Evolutionary conservation across 35 echinoderm and acorn worm genomes (phyloP).

Genomic region (Amphiura filiformis): DNA sequence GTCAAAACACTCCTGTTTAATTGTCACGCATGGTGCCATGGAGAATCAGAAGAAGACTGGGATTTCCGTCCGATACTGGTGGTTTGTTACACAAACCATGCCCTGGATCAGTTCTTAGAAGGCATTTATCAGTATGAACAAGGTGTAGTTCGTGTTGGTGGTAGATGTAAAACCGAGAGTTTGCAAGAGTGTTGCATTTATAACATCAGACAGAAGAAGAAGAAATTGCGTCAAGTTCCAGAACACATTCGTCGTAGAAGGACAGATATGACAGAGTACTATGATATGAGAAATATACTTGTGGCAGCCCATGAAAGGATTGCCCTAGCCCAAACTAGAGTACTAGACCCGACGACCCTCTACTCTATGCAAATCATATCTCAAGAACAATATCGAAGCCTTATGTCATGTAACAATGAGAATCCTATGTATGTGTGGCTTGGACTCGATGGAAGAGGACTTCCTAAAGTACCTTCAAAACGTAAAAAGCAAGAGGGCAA

Average conservation of each 20-base stretch:
- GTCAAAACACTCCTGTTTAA: constrained; percentile 64
- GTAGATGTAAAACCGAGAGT: constrained; percentile 68
- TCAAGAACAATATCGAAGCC: not conserved
- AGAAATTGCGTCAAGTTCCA: not conserved
- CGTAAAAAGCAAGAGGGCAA: not conserved
- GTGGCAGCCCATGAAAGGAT: not conserved
- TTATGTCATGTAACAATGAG: not conserved
- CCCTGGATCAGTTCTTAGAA: constrained; percentile 95
- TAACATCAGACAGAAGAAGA: not conserved
- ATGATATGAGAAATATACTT: not conserved
- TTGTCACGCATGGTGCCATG: not conserved
- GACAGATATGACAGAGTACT: not conserved
- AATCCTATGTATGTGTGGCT: not conserved
- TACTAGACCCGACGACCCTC: not conserved
- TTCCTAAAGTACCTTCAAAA: not conserved
- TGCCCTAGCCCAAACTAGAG: not conserved
- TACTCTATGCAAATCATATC: not conserved
- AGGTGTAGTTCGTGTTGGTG: constrained; percentile 78
- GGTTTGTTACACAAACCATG: constrained; percentile 93
- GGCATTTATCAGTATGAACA: constrained; percentile 53
- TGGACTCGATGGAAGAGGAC: not conserved
- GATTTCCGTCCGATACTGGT: constrained; percentile 64
- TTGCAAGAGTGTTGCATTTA: constrained; percentile 18
- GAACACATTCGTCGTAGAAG: constrained; percentile 6
- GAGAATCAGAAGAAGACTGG: not conserved